These are phyloP conservation scores for Chirona hameri DNA, from an alignment of 2,888 invertebrate species.

Conservation along the genomic window DNA sequence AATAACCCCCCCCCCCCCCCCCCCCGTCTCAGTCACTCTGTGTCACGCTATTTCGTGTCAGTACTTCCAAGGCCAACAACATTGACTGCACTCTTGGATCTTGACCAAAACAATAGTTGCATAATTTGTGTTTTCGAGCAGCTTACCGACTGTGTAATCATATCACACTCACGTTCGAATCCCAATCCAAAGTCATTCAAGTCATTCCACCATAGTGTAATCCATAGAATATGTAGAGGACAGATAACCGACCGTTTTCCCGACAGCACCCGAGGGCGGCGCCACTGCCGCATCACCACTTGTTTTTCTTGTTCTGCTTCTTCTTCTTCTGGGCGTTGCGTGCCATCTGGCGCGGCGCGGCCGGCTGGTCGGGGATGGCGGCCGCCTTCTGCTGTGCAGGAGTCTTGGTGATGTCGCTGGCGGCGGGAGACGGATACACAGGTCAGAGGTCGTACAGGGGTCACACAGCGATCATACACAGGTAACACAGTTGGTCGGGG, in stretches of 20 bases:
- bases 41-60: too few species aligned
- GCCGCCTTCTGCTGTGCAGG: conserved; percentile 3
- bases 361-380: neutral
- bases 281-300: neutral
- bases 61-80: too few species aligned
- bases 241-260: neutral
- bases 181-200: too few species aligned
- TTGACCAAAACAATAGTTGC: too few species aligned
- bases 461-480: neutral
- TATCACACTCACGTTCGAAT: too few species aligned
- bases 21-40: too few species aligned
- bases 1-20: too few species aligned
- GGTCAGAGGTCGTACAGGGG: neutral
- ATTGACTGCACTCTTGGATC: too few species aligned
- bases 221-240: neutral
- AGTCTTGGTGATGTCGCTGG: conserved; percentile 26
- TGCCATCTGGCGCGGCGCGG: neutral
- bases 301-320: conserved; percentile 6
- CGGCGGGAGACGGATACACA: neutral
- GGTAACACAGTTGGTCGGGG: neutral
- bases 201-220: neutral
- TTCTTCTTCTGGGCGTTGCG: conserved; percentile 27
- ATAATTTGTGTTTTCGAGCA: too few species aligned
- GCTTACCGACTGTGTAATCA: too few species aligned
- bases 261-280: neutral